Evolutionary conservation across 2,797 vertebrate genomes (phyloP).

Genomic region (Pterois miles): DNA sequence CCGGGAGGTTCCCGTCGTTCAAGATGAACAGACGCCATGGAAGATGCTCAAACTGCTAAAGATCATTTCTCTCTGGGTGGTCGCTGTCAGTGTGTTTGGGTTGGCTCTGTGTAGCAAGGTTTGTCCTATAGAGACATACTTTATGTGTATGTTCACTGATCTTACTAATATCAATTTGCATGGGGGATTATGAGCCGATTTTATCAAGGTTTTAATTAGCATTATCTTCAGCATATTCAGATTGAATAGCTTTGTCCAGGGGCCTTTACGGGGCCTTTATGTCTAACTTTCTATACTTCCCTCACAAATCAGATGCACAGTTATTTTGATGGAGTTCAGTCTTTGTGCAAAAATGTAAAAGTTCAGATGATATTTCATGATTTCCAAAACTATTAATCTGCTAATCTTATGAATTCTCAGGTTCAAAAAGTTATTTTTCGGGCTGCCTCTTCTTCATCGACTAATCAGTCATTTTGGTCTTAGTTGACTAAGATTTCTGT

Average conservation of each 20-base stretch:
- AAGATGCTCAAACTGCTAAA: conserved; percentile 61
- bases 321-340: background rate
- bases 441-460: no score
- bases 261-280: no score
- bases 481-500: no score
- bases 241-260: no score
- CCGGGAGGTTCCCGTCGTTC: conserved; percentile 55
- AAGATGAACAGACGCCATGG: conserved; percentile 66
- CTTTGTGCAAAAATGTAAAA: background rate
- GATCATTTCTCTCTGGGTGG: conserved; percentile 8
- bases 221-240: no score
- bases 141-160: background rate
- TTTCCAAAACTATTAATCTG: background rate
- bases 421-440: background rate
- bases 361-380: background rate
- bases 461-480: no score
- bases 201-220: no score
- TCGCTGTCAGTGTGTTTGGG: conserved; percentile 61
- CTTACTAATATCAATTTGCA: background rate
- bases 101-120: conserved; percentile 78
- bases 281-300: no score
- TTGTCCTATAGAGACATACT: background rate
- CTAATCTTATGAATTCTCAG: background rate
- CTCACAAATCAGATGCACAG: background rate
- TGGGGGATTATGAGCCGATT: background rate